These are phyloP conservation scores for Philaenus spumarius DNA, from an alignment of 1,140 invertebrate species.

Conservation along the genomic window DNA sequence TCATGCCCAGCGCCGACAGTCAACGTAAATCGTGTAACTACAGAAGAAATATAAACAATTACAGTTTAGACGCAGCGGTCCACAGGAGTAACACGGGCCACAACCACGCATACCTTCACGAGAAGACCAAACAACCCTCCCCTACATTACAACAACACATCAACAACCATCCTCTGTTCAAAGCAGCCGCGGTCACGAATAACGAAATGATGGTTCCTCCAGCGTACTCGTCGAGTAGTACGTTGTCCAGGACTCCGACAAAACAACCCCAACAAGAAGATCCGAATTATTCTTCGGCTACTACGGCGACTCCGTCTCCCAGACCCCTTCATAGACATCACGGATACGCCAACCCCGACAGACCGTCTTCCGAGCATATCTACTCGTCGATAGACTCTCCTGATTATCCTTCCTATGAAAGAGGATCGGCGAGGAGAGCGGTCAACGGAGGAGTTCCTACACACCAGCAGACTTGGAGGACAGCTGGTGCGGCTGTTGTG, in stretches of 20 bases:
- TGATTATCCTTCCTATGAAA: slow-evolving; percentile 53
- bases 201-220: slow-evolving; percentile 34
- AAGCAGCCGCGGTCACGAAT: slow-evolving; percentile 37
- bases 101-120: slow-evolving; percentile 40
- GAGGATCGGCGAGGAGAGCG: slow-evolving; percentile 21
- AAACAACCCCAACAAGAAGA: slow-evolving; percentile 46
- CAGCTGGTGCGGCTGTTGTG: slow-evolving; percentile 20
- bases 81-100: slow-evolving; percentile 42
- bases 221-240: slow-evolving; percentile 32
- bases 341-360: slow-evolving; percentile 42
- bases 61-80: slow-evolving; percentile 54
- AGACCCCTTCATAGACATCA: slow-evolving; percentile 49
- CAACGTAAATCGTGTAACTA: slow-evolving; percentile 43
- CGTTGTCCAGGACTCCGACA: slow-evolving; percentile 36
- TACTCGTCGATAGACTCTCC: slow-evolving; percentile 83
- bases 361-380: slow-evolving; percentile 76
- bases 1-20: slow-evolving; percentile 68
- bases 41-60: slow-evolving; percentile 68
- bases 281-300: slow-evolving; percentile 53
- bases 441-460: neutral
- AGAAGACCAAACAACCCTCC: slow-evolving; percentile 39
- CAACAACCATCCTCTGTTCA: slow-evolving; percentile 42
- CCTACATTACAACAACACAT: slow-evolving; percentile 39
- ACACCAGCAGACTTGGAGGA: slow-evolving; percentile 22
- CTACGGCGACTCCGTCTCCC: slow-evolving; percentile 54